Evolutionary conservation across 1,140 invertebrate genomes (phyloP).

Genomic region (Zaprionus davidi): DNA sequence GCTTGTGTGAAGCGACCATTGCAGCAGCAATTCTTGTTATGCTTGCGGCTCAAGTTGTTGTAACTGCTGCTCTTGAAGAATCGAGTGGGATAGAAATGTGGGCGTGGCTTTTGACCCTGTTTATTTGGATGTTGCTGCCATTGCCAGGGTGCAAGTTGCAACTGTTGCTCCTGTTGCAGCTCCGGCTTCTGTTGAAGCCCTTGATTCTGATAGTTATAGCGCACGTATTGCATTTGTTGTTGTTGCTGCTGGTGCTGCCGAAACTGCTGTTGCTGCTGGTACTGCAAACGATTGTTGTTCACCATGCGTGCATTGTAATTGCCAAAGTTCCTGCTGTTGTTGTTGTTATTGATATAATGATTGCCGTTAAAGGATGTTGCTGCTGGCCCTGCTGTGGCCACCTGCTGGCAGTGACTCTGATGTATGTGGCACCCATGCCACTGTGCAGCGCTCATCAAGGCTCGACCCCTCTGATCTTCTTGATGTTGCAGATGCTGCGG

Average conservation of each 20-base stretch:
- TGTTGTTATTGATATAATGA: constrained; percentile 2
- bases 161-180: constrained; percentile 11
- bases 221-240: constrained; percentile 5
- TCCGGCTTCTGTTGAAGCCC: not conserved
- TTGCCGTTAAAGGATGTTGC: constrained; percentile 2
- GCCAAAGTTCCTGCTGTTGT: constrained; percentile 6
- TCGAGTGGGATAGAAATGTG: constrained; percentile 6
- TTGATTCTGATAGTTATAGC: constrained; percentile 18
- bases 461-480: constrained; percentile 18
- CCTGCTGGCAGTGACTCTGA: not conserved
- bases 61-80: constrained; percentile 15
- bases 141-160: not conserved
- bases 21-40: constrained; percentile 22
- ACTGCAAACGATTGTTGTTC: constrained; percentile 9
- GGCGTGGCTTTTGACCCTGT: not conserved
- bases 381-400: not conserved
- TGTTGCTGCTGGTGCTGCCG: not conserved
- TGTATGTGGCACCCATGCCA: constrained; percentile 3
- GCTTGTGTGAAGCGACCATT: not conserved
- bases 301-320: constrained; percentile 6
- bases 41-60: constrained; percentile 10
- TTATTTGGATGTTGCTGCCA: constrained; percentile 22
- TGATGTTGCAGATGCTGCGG: constrained; percentile 11
- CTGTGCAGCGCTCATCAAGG: constrained; percentile 4
- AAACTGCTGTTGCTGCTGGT: constrained; percentile 21